Evolutionary conservation across 2,888 invertebrate species (phyloP).

Genomic region (Neoitamus cyanurus): DNA sequence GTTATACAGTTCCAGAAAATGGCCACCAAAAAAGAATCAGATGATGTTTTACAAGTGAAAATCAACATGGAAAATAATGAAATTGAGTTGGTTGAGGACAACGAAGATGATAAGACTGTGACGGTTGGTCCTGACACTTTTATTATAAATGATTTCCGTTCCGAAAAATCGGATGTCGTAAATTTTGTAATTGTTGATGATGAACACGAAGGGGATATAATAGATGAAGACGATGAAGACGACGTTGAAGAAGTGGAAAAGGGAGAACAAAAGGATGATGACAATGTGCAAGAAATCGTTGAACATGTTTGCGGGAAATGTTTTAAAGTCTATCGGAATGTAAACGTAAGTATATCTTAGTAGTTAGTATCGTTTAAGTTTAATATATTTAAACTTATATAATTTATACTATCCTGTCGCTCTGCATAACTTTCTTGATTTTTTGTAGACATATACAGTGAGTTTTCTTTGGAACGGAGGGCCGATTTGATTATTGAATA

Average conservation of each 20-base stretch:
- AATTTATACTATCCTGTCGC: too few species aligned
- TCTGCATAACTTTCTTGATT: too few species aligned
- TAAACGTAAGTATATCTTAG: slow-evolving; percentile 56
- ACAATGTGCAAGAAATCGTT: slow-evolving; percentile 60
- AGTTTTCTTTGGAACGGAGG: too few species aligned
- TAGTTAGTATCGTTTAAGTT: not conserved
- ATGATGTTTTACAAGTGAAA: slow-evolving; percentile 28
- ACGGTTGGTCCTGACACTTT: not conserved
- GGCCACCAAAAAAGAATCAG: not conserved
- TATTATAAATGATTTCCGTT: slow-evolving; percentile 10
- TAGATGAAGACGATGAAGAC: slow-evolving; percentile 5
- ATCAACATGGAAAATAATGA: slow-evolving; percentile 44
- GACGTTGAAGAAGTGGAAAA: slow-evolving; percentile 14
- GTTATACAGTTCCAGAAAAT: not conserved
- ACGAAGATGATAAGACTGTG: not conserved
- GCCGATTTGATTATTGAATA: too few species aligned
- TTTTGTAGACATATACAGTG: too few species aligned
- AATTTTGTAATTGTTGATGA: slow-evolving; percentile 4
- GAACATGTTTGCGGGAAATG: slow-evolving; percentile 66
- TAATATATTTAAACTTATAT: too few species aligned
- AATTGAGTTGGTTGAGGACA: slow-evolving; percentile 39
- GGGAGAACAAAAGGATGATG: slow-evolving; percentile 47
- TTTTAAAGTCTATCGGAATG: slow-evolving; percentile 61
- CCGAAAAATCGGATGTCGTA: not conserved
- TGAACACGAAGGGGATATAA: not conserved